Evolutionary conservation across 2,797 vertebrate genomes (phyloP).

Genomic region (Sebastes kiyomatsui): DNA sequence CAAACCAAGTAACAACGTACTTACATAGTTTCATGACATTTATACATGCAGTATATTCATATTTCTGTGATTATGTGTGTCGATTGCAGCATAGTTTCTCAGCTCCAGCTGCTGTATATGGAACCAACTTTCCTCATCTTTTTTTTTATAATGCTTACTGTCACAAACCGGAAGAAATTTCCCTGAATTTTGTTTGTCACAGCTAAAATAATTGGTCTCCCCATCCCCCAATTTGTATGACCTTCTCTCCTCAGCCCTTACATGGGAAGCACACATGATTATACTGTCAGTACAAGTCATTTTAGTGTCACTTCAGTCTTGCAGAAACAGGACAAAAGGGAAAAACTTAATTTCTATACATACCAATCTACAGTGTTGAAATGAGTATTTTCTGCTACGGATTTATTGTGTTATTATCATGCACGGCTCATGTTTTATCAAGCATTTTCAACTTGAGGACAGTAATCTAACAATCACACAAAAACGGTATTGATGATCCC

Average conservation of each 20-base stretch:
- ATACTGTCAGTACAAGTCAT: conserved; percentile 31
- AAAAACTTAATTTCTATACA: not conserved
- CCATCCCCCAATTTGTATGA: conserved; percentile 25
- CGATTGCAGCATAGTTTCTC: not conserved
- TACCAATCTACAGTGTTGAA: not conserved
- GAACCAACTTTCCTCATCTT: not conserved
- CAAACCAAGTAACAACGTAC: not conserved
- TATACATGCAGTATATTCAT: not conserved
- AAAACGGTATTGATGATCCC: not conserved
- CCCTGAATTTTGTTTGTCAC: not conserved
- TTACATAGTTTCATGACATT: not conserved
- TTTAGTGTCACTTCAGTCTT: conserved; percentile 21
- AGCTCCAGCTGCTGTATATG: not conserved
- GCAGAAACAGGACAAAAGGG: not conserved
- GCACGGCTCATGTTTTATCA: not conserved
- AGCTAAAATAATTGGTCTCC: conserved; percentile 31
- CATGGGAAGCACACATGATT: conserved; percentile 22
- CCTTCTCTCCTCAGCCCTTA: conserved; percentile 9
- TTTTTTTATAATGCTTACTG: not conserved
- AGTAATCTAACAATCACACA: not conserved
- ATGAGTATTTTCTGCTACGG: not conserved
- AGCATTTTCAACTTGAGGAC: not conserved
- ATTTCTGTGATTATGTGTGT: not conserved
- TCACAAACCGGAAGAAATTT: not conserved
- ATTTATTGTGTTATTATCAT: not conserved